Evolutionary conservation across 2,888 invertebrate genomes (phyloP), one percentile per base, ranked within the genome.

Genomic region (Micoletzkya japonica): DNA sequence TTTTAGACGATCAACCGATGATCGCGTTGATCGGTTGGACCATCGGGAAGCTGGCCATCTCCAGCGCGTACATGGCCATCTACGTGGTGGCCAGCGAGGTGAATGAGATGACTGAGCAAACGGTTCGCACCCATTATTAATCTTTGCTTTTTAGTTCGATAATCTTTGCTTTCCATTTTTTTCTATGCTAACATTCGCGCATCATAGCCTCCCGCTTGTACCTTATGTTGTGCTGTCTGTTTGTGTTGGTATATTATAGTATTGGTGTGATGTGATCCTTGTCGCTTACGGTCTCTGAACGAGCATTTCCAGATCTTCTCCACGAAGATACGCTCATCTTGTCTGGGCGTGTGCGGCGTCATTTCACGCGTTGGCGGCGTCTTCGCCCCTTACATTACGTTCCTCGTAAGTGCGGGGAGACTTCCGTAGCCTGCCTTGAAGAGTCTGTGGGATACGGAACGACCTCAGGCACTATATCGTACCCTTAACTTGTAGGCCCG

Each of bases 41-140:
- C 44, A 44, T 77, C 34, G 79, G 70, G 26, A 78, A 78, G 59
- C 74, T 78, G 50, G 73, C 72, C 24, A 80, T 78, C 24, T 69
- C 77, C 14, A 71, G 72, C n/a, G 74, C 75, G 2, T 78, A 79
- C 68, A 78, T 76, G 54, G 50, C 67, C 32, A 75, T 77, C 34
- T 80, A 80, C 60, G 78, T 77, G 17, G 75, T 74, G 64, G 75
- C 73, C 10, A 69, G 66, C 28, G 78, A 79, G 66, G 64, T 79
- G 2, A 34, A 50, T 2, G 49, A 28, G 2, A 44, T 24, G n/a
- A n/a, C n/a, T n/a, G n/a, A n/a, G n/a, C n/a, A n/a, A n/a, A n/a
- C n/a, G n/a, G n/a, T n/a, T n/a, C n/a, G n/a, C n/a, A n/a, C n/a
- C n/a, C n/a, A n/a, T n/a, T n/a, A n/a, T n/a, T n/a, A n/a, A n/a